These are phyloP conservation scores for Brachionus rubens DNA, from an alignment of 1,140 invertebrate genomes.

Conservation along the genomic window DNA sequence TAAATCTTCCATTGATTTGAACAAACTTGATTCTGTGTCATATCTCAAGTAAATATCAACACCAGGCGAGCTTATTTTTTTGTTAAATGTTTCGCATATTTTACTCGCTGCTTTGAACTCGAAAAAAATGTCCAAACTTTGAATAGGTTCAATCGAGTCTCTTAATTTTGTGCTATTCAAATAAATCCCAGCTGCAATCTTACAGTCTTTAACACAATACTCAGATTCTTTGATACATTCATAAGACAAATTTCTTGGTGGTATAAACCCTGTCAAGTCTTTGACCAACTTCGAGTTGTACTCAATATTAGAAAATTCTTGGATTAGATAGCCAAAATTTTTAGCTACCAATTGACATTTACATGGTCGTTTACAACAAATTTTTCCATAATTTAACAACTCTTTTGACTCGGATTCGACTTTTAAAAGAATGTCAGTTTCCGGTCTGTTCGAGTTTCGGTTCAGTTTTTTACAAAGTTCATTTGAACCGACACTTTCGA, in stretches of 20 bases:
- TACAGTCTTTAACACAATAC: background rate
- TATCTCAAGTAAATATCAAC: background rate
- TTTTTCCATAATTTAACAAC: background rate
- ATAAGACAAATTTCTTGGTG: background rate
- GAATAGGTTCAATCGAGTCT: background rate
- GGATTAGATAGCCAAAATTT: background rate
- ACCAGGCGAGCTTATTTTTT: background rate
- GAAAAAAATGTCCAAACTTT: slow-evolving; percentile 27
- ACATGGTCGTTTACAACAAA: slow-evolving; percentile 2
- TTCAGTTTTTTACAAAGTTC: background rate
- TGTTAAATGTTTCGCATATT: background rate
- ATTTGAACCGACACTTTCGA: background rate
- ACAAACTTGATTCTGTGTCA: background rate
- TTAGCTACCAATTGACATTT: background rate
- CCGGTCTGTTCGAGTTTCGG: background rate
- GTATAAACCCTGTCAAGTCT: background rate
- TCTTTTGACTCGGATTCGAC: background rate
- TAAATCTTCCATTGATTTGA: background rate
- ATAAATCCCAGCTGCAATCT: background rate
- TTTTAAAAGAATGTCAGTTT: background rate
- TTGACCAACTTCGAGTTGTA: background rate
- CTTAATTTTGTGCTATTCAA: background rate
- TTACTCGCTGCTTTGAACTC: background rate
- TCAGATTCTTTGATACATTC: slow-evolving; percentile 1
- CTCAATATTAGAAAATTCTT: background rate